A percentile compares a stretch with the other conserved stretches of the same genome.
Conservation (phyloP, 1,140 invertebrate genomes). For the Coelopa frigida region DNA sequence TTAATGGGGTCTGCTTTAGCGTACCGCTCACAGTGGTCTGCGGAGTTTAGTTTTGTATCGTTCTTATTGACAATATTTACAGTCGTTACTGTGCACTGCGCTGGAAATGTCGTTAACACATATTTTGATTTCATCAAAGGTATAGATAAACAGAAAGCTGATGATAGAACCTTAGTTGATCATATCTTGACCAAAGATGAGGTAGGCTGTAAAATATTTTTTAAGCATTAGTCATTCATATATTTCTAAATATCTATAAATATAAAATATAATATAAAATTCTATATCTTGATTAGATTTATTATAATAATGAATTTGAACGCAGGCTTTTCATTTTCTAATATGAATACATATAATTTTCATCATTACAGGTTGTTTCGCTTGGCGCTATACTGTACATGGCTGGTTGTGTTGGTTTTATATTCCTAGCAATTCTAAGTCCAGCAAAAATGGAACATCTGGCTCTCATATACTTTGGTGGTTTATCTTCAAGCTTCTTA, state of each 20-base stretch:
- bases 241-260: neutral
- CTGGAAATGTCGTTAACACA: conserved; percentile 94
- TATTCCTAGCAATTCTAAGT: conserved; percentile 69
- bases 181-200: conserved; percentile 59
- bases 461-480: conserved; percentile 90
- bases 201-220: conserved; percentile 23
- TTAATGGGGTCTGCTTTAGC: conserved; percentile 71
- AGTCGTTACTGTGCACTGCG: conserved; percentile 84
- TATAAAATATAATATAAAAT: neutral
- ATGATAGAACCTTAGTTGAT: conserved; percentile 89
- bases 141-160: conserved; percentile 84
- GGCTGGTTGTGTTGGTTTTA: conserved; percentile 81
- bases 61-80: conserved; percentile 76
- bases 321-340: neutral
- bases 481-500: conserved; percentile 89
- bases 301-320: neutral
- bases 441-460: conserved; percentile 90
- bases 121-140: conserved; percentile 93
- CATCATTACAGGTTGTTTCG: conserved; percentile 59
- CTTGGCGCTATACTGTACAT: conserved; percentile 82
- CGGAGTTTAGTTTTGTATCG: conserved; percentile 68
- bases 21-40: conserved; percentile 63
- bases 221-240: neutral
- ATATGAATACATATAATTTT: too few relatives aligned
- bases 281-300: neutral